A percentile compares a stretch with the other conserved stretches of the same genome.
Evolutionary conservation across 2,797 vertebrate species (phyloP).

Genomic region (Bovichtus variegatus): DNA sequence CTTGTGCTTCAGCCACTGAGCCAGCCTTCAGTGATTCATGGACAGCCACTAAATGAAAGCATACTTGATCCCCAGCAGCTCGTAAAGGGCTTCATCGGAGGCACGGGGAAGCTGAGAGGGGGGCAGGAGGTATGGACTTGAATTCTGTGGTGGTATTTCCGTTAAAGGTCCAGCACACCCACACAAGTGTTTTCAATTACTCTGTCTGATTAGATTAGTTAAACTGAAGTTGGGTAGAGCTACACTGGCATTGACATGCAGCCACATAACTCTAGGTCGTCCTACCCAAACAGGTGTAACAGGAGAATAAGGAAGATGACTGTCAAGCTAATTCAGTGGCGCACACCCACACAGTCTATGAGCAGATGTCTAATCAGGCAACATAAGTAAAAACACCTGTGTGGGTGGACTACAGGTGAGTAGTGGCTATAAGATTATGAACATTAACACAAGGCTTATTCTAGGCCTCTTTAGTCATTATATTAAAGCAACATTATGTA

Average conservation of each 20-base stretch:
- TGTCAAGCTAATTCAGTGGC: not conserved
- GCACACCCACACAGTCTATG: not conserved
- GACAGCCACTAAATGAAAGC: conserved; percentile 10
- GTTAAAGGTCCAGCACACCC: conserved; percentile 8
- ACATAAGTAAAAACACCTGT: not conserved
- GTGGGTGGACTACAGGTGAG: not conserved
- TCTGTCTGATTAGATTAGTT: not conserved
- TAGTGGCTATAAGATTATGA: not conserved
- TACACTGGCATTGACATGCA: not conserved
- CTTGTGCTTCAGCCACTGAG: conserved; percentile 1
- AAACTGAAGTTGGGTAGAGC: not conserved
- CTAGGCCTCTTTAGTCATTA: not conserved
- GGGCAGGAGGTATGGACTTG: not conserved
- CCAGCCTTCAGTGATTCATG: conserved; percentile 18
- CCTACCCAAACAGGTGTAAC: not conserved
- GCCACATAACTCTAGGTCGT: not conserved
- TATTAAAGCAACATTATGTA: too few relatives aligned
- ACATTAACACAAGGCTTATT: not conserved
- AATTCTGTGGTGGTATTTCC: not conserved
- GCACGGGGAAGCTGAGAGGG: not conserved
- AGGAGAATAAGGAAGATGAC: not conserved
- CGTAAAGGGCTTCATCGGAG: not conserved
- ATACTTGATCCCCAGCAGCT: not conserved
- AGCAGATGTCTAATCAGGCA: not conserved
- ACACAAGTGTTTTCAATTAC: not conserved